These are phyloP conservation scores for Holcopasites calliopsidis DNA, from an alignment of 1,140 invertebrate species.

Conservation along the genomic window DNA sequence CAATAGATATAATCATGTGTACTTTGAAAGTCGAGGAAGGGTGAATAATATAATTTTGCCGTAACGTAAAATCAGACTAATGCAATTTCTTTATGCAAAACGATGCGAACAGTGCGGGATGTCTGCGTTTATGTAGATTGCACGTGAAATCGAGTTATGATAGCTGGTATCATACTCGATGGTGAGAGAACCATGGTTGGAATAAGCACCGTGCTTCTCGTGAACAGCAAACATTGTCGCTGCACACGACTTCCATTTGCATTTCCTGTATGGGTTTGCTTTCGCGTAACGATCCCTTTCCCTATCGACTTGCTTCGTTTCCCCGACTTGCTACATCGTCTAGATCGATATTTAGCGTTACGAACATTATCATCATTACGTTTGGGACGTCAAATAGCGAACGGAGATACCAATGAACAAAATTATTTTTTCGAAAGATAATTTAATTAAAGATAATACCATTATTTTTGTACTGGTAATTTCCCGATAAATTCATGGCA, in stretches of 20 bases:
- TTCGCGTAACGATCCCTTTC: background rate
- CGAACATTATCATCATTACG: background rate
- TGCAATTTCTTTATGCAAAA: conserved; percentile 1
- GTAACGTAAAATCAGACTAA: conserved; percentile 4
- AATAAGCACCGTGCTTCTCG: conserved; percentile 8
- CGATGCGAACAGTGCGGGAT: background rate
- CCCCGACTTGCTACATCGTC: too few species aligned
- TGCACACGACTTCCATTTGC: conserved; percentile 18
- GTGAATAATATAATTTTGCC: background rate
- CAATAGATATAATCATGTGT: too few species aligned
- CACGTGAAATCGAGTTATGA: conserved; percentile 4
- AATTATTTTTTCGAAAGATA: too few species aligned
- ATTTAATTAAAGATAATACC: too few species aligned
- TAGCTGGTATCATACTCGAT: conserved; percentile 21
- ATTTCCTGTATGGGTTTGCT: conserved; percentile 1
- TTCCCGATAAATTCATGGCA: too few species aligned
- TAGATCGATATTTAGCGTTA: background rate
- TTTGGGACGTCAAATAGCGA: background rate
- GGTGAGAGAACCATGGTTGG: background rate
- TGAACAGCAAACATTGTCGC: conserved; percentile 45
- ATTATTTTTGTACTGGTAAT: too few species aligned
- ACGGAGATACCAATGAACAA: background rate
- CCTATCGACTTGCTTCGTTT: too few species aligned
- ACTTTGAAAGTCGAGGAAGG: background rate
- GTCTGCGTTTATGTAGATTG: conserved; percentile 13